Evolutionary conservation across 2,888 invertebrate genomes (phyloP).

Genomic region (Dryobotodes eremita): DNA sequence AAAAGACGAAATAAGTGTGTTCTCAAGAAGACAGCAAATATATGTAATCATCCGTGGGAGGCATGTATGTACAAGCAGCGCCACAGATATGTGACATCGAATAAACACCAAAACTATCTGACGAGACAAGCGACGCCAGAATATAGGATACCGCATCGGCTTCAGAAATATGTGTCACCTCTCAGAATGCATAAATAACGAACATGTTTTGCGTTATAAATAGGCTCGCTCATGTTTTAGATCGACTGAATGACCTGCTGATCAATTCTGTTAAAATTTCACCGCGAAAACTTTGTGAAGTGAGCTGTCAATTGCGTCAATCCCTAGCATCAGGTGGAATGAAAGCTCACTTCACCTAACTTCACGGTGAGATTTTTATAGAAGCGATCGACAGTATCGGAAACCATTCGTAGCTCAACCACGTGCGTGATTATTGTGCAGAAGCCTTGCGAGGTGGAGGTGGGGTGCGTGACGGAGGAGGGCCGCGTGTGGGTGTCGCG

Average conservation of each 20-base stretch:
- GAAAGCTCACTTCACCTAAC: background rate
- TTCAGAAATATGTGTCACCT: background rate
- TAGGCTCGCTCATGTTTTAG: background rate
- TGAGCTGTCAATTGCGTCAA: background rate
- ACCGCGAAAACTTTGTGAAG: background rate
- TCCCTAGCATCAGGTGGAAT: background rate
- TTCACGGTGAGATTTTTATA: background rate
- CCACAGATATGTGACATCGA: background rate
- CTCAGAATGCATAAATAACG: background rate
- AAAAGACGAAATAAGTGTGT: no score
- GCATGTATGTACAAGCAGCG: background rate
- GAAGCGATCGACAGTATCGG: background rate
- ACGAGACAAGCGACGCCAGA: background rate
- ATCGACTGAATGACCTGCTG: background rate
- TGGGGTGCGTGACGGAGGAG: slow-evolving; percentile 88
- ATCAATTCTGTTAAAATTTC: background rate
- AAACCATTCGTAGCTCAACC: background rate
- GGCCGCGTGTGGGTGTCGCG: slow-evolving; percentile 87
- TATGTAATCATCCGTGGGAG: background rate
- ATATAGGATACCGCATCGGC: background rate
- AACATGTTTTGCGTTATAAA: background rate
- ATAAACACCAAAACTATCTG: background rate
- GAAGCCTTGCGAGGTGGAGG: slow-evolving; percentile 87
- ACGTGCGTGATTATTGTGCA: slow-evolving; percentile 51
- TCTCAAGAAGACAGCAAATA: background rate